Conservation (phyloP, 2,888 invertebrate species). For the Eulithis prunata region DNA sequence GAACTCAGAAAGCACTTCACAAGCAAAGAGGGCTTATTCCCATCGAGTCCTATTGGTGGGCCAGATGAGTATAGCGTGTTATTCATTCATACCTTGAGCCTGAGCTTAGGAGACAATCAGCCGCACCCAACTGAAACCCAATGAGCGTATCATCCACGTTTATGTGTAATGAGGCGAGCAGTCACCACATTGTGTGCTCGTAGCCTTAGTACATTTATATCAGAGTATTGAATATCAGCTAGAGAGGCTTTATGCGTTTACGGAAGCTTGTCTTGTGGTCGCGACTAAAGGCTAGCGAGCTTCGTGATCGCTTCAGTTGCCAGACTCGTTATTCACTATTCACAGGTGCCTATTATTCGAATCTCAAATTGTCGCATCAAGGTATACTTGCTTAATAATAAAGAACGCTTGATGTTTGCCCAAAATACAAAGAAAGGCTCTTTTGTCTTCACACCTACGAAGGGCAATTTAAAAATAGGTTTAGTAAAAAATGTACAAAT, state of each 20-base stretch:
- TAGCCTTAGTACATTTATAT: slow-evolving; percentile 46
- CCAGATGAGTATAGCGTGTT: slow-evolving; percentile 26
- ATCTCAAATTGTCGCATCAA: too few species aligned
- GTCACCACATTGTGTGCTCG: slow-evolving; percentile 50
- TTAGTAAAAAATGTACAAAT: slow-evolving; percentile 66
- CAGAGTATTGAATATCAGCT: slow-evolving; percentile 38
- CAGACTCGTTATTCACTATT: neutral
- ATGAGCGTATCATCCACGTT: slow-evolving; percentile 54
- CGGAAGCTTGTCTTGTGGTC: slow-evolving; percentile 39
- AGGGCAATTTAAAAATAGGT: slow-evolving; percentile 60
- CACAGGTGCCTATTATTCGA: neutral
- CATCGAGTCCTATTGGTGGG: too few species aligned
- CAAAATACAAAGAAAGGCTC: slow-evolving; percentile 21
- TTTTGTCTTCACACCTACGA: slow-evolving; percentile 36
- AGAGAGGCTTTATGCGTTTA: slow-evolving; percentile 37
- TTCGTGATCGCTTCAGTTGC: slow-evolving; percentile 15
- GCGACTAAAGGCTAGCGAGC: slow-evolving; percentile 9
- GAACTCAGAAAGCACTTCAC: neutral
- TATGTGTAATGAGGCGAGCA: slow-evolving; percentile 55
- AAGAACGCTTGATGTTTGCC: neutral
- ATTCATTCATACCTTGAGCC: slow-evolving; percentile 55
- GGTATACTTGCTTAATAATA: too few species aligned
- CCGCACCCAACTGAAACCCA: slow-evolving; percentile 51
- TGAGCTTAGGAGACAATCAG: slow-evolving; percentile 50
- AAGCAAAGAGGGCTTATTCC: slow-evolving; percentile 8